phyloP scores from a whole-genome alignment of 2,888 invertebrate genomes.

The Drosophila meridiana region DNA sequence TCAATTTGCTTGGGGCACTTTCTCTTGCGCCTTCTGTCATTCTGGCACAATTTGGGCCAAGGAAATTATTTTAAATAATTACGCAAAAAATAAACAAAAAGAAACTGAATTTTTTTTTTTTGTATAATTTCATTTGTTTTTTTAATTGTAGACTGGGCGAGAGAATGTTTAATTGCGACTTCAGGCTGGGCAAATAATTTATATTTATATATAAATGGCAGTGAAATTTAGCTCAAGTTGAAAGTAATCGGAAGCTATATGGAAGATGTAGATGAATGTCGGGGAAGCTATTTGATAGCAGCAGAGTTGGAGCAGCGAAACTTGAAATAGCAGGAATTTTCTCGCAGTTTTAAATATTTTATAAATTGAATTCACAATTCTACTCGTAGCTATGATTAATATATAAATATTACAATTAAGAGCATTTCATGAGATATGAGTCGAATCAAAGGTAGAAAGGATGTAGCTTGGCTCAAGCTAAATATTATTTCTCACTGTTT shows the following conservation, averaged over 20 bases:
- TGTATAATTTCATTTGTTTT: constrained; percentile 14
- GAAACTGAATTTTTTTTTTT: not conserved
- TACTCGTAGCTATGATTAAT: not conserved
- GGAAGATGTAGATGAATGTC: not conserved
- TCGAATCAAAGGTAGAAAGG: not conserved
- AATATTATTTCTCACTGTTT: not conserved
- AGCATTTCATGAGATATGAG: not conserved
- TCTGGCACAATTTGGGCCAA: constrained; percentile 50
- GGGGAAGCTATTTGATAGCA: not conserved
- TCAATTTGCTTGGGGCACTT: constrained; percentile 64
- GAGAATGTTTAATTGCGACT: constrained; percentile 43
- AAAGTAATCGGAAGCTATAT: not conserved
- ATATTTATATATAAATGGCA: not conserved
- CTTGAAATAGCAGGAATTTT: not conserved
- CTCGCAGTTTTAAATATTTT: not conserved
- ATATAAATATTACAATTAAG: not conserved
- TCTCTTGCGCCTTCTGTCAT: constrained; percentile 49
- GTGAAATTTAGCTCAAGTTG: constrained; percentile 7
- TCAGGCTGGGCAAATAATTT: not conserved
- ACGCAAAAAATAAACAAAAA: constrained; percentile 50
- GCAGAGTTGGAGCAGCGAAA: not conserved
- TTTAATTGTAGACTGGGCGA: constrained; percentile 63
- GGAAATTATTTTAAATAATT: constrained; percentile 75
- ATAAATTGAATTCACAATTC: not conserved
- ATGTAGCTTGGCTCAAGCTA: not conserved